Evolutionary conservation across 1,140 invertebrate species (phyloP), one percentile per base, ranked within the genome.

Genomic region (Temnothorax nylanderi): DNA sequence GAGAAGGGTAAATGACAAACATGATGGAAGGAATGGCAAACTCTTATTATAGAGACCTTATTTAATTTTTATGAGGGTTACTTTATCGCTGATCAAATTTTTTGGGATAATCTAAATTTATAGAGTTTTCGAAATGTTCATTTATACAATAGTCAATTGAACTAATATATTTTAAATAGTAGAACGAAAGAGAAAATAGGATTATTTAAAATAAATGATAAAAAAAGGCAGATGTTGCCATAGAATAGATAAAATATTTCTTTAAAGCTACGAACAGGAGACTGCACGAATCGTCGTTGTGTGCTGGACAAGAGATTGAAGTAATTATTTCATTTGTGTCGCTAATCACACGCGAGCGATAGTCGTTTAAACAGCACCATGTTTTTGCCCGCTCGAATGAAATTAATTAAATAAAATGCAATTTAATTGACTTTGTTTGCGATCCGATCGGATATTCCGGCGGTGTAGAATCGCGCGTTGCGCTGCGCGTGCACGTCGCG

Each of bases 371-470:
- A 82, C 21, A 49, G 37, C 18, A 18, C 2, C 85, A 7, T 49
- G 49, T 62, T 58, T 54, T 49, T 78, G 44, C 32, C 11, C 44
- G 65, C 8, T 26, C 13, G 32, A 71, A 81, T 81, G 37, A 58
- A 11, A 84, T 84, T 75, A 84, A 74, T 84, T 84, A 84, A 84
- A 84, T n/a, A 41, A 26, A 62, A 84, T 84, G 80, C 56, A 67
- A 8, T 75, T 74, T 34, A 75, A 84, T 62, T 74, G 69, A 84
- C n/a, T 84, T 84, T 58, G 67, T 82, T 74, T 47, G 54, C 69
- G 32, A 84, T 74, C 26, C 65, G 41, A 82, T 75, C 41, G 80
- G 41, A 47, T 82, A 74, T 85, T 54, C 74, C 74, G 49, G 26
- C 58, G 47, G 37, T 34, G 49, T 54, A 64, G 58, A 78, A 32